Conservation (phyloP, 2,113 vertebrate species). For the Loxodonta africana region DNA sequence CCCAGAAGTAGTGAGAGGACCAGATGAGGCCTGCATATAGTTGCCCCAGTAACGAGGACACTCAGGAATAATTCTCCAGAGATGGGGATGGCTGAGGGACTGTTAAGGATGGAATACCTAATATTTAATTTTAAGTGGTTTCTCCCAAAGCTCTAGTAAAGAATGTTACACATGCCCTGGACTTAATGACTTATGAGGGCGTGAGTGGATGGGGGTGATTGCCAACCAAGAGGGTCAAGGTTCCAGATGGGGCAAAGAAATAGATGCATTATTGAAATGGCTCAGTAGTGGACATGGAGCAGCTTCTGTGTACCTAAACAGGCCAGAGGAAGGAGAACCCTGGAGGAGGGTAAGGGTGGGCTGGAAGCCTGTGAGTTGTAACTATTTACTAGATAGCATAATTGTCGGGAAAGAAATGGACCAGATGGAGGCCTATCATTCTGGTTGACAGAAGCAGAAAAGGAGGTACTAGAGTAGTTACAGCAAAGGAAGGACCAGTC, state of each 20-base stretch:
- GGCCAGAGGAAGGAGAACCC: not conserved
- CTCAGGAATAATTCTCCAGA: not conserved
- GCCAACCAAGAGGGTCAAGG: not conserved
- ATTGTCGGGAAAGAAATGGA: not conserved
- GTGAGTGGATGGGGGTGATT: not conserved
- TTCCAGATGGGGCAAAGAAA: not conserved
- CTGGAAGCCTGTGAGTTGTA: not conserved
- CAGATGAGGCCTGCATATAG: not conserved
- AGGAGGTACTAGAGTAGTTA: not conserved
- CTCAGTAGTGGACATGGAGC: not conserved
- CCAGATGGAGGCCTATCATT: not conserved
- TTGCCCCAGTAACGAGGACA: not conserved
- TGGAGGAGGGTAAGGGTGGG: not conserved
- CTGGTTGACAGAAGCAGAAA: not conserved
- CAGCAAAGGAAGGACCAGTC: not conserved
- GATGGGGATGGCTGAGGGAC: not conserved
- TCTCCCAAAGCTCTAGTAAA: not conserved
- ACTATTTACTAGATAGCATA: not conserved
- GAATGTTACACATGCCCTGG: not conserved
- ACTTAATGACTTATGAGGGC: not conserved
- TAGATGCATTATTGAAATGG: not conserved
- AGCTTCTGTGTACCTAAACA: not conserved
- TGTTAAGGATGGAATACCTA: not conserved
- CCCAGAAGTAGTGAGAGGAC: not conserved
- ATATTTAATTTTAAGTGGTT: slow-evolving; percentile 40